A percentile compares a stretch with the other conserved stretches of the same genome.
Conservation (phyloP, 1,140 invertebrate genomes). For the Myzus persicae region DNA sequence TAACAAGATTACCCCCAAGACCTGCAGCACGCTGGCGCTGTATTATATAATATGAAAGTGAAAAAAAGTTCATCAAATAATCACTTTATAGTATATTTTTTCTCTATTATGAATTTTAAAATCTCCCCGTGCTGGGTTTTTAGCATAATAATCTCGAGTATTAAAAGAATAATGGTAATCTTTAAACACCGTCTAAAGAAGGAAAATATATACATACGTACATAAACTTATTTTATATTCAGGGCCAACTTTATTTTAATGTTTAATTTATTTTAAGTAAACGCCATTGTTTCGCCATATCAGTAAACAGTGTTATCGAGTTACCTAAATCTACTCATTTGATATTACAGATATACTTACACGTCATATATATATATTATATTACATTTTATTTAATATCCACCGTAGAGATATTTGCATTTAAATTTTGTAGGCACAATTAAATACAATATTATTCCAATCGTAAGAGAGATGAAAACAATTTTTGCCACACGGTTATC, state of each 20-base stretch:
- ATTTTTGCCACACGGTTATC: background rate
- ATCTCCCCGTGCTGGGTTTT: background rate
- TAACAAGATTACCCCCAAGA: background rate
- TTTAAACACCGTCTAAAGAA: background rate
- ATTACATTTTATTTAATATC: background rate
- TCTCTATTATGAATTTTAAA: background rate
- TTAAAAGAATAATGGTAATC: slow-evolving; percentile 18
- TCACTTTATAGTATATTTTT: background rate
- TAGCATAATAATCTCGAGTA: background rate
- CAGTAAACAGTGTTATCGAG: background rate
- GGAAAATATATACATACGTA: background rate
- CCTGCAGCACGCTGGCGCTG: too few relatives aligned
- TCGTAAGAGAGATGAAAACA: background rate
- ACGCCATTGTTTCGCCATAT: background rate
- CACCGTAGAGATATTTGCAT: background rate
- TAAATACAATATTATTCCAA: background rate
- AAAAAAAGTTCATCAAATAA: slow-evolving; percentile 22
- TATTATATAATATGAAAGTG: background rate
- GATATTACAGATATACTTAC: background rate
- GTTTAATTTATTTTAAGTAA: background rate
- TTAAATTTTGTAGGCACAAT: background rate
- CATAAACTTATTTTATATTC: background rate
- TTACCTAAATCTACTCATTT: background rate
- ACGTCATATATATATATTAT: background rate
- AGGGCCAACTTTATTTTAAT: background rate